Evolutionary conservation across 2,113 vertebrate species (phyloP), one percentile per base, ranked within the genome.

Genomic region (Pristiophorus japonicus): DNA sequence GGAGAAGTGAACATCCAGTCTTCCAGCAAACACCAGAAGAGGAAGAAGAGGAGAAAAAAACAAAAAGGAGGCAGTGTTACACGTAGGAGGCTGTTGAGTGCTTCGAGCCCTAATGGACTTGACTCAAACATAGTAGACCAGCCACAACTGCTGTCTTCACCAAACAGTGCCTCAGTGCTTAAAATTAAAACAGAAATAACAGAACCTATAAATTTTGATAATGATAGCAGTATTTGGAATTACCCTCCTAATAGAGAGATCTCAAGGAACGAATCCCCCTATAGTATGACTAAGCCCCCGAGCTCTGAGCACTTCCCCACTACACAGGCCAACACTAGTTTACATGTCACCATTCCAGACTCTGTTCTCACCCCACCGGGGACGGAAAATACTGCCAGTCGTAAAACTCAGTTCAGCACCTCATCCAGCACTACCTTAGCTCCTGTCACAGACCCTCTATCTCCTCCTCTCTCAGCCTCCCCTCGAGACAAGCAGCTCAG

Each of bases 201-300:
- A 10, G 99, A 99, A 96, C 99, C 99, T 96, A 99, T 99, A 97
- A 99, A 99, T 98, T 99, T 99, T 96, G 99, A 99, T 98, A 99
- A 99, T 1, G 99, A 99, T 98, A 99, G 99, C 98, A 99, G 99
- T 98, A 99, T 99, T 98, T 99, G 99, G 99, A 99, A 99, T 98
- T 99, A 98, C 97, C 99, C 99, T 2, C 99, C 99, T 96, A 99
- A 99, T 98, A 96, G 99, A 93, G 99, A 99, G 98, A 99, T 99
- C 96, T 99, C 98, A 97, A 98, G 99, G 96, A 99, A 99, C 66
- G 99, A 99, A 97, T 99, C 99, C 2, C 99, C 99, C 75, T 99
- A 99, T 97, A 99, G 99, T 97, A 99, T 99, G 99, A 99, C 99
- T 97, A 99, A 99, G 97, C 98, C 98, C 93, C 97, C 98, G 96